Percentiles rank a stretch among this genome's conserved stretches.
Evolutionary conservation across 2,888 invertebrate species (phyloP).

Genomic region (Zele albiditarsus): DNA sequence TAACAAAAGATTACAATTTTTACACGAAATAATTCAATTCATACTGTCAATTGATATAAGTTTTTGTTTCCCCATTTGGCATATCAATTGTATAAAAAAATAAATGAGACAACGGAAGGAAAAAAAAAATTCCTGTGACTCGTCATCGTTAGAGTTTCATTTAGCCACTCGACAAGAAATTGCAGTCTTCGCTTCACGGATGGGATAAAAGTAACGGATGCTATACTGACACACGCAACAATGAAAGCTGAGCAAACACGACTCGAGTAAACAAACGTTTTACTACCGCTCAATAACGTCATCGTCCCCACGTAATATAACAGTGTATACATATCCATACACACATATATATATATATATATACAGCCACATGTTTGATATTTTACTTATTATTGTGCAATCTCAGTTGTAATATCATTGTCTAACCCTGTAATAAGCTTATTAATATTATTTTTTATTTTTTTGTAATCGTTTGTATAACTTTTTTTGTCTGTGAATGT

Average conservation of each 20-base stretch:
- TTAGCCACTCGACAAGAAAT: conserved; percentile 53
- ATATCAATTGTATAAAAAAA: not conserved
- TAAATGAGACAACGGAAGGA: not conserved
- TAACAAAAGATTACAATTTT: too few relatives aligned
- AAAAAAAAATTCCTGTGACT: conserved; percentile 47
- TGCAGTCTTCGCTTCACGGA: conserved; percentile 29
- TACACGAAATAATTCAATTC: too few relatives aligned
- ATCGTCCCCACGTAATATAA: conserved; percentile 26
- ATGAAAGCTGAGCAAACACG: conserved; percentile 60
- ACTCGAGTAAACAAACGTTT: conserved; percentile 59
- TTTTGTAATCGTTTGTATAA: not conserved
- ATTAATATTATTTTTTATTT: not conserved
- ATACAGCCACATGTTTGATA: not conserved
- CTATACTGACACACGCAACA: conserved; percentile 50
- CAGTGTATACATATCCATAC: not conserved
- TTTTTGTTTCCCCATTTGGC: too few relatives aligned
- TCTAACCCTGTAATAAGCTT: not conserved
- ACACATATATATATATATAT: not conserved
- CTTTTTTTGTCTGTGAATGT: not conserved
- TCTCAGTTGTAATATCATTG: not conserved
- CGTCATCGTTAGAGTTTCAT: conserved; percentile 67
- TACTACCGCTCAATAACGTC: conserved; percentile 47
- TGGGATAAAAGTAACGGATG: conserved; percentile 45
- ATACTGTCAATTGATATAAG: too few relatives aligned
- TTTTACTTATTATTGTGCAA: not conserved